A percentile compares a stretch with the other conserved stretches of the same genome.
Conservation (phyloP, 2,113 vertebrate genomes). For the Rhinoderma darwinii region DNA sequence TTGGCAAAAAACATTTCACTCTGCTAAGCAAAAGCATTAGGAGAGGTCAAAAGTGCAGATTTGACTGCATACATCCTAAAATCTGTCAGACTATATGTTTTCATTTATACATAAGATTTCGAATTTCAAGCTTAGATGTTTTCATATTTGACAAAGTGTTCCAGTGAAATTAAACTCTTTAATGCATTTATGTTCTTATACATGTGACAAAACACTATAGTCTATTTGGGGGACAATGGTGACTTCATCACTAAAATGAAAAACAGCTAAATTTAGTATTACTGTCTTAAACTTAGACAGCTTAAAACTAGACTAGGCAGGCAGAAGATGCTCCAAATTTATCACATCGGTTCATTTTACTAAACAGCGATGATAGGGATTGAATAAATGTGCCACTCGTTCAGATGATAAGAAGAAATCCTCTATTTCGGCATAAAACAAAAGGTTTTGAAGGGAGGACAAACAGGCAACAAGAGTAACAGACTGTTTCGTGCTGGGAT, state of each 20-base stretch:
- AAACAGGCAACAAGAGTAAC: too few species aligned
- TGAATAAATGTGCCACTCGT: too few species aligned
- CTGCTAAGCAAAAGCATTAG: constrained; percentile 19
- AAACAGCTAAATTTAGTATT: neutral
- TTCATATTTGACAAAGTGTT: constrained; percentile 13
- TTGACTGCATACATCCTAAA: constrained; percentile 17
- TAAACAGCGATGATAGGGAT: too few species aligned
- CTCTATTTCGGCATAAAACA: too few species aligned
- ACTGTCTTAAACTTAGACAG: too few species aligned
- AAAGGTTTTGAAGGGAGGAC: too few species aligned
- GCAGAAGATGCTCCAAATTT: too few species aligned
- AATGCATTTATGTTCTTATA: constrained; percentile 1
- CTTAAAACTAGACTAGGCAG: too few species aligned
- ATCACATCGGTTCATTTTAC: too few species aligned
- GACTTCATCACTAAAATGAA: neutral
- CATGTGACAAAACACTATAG: constrained; percentile 18
- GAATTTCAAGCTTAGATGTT: constrained; percentile 7
- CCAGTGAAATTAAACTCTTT: constrained; percentile 5
- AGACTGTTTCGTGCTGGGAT: too few species aligned
- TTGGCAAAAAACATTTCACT: constrained; percentile 21
- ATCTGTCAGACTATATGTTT: constrained; percentile 22
- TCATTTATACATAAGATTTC: neutral
- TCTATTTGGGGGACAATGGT: neutral
- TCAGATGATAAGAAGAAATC: too few species aligned
- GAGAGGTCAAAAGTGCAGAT: constrained; percentile 25